Conservation (phyloP, 2,797 vertebrate species). For the Sebastolobus altivelis region DNA sequence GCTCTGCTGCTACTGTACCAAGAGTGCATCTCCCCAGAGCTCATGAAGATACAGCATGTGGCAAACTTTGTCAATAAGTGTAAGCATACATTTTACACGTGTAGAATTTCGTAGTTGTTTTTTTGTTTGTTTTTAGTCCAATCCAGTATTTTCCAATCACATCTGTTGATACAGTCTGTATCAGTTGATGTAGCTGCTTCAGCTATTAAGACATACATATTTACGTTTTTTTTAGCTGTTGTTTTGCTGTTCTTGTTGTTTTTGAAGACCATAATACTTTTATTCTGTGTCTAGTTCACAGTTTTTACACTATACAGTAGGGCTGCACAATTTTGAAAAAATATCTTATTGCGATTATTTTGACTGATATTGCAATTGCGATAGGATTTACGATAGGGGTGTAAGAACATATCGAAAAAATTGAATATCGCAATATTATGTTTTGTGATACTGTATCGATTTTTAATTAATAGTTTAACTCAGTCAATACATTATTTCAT, state of each 20-base stretch:
- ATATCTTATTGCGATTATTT: too few species aligned
- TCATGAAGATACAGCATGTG: slow-evolving; percentile 93
- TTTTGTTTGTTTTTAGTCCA: neutral
- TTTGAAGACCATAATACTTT: neutral
- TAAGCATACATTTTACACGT: slow-evolving; percentile 74
- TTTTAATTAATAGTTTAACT: too few species aligned
- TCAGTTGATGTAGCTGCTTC: neutral
- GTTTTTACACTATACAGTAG: neutral
- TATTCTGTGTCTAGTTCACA: neutral
- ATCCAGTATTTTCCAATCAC: neutral
- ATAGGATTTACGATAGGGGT: too few species aligned
- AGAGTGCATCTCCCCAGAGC: slow-evolving; percentile 91
- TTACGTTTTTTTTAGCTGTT: neutral
- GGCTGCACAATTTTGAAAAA: too few species aligned
- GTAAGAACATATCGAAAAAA: too few species aligned
- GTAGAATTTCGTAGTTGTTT: neutral
- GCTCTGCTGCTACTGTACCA: slow-evolving; percentile 92
- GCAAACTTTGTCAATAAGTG: slow-evolving; percentile 94
- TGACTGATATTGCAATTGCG: too few species aligned
- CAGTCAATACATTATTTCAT: too few species aligned
- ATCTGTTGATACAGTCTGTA: neutral
- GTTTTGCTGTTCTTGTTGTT: neutral
- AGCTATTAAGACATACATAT: neutral
- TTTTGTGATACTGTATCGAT: too few species aligned
- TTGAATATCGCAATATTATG: too few species aligned